These are phyloP conservation scores for Anoplolepis gracilipes DNA, from an alignment of 1,140 invertebrate genomes.

Conservation along the genomic window DNA sequence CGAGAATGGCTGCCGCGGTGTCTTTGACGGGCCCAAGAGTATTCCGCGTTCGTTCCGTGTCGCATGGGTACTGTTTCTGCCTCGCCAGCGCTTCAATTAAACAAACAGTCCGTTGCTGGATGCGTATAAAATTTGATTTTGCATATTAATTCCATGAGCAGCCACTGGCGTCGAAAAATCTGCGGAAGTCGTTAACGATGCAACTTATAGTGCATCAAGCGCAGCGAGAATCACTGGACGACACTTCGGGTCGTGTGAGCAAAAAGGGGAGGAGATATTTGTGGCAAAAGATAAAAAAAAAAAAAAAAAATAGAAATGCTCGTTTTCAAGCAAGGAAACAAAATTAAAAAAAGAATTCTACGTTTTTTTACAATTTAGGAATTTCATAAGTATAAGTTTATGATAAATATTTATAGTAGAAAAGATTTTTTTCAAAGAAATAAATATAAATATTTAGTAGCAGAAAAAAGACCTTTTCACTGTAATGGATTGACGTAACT, in stretches of 20 bases:
- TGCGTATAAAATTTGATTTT: slow-evolving; percentile 73
- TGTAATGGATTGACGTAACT: background rate
- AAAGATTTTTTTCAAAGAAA: background rate
- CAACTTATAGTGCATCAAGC: slow-evolving; percentile 17
- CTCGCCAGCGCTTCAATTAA: slow-evolving; percentile 75
- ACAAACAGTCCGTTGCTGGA: slow-evolving; percentile 69
- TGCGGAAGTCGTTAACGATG: slow-evolving; percentile 21
- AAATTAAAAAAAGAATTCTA: background rate
- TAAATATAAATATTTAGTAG: too few species aligned
- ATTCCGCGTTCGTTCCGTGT: slow-evolving; percentile 44
- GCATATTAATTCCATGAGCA: slow-evolving; percentile 65
- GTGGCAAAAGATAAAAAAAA: background rate
- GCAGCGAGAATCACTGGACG: slow-evolving; percentile 4
- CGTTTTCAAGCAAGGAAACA: background rate
- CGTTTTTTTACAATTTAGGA: too few species aligned
- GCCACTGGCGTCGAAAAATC: slow-evolving; percentile 38
- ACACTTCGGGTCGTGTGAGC: background rate
- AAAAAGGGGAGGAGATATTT: background rate
- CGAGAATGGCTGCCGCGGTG: slow-evolving; percentile 62
- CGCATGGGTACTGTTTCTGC: slow-evolving; percentile 35
- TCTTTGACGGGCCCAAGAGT: slow-evolving; percentile 70
- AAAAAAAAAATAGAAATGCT: background rate
- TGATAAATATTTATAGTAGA: slow-evolving; percentile 2
- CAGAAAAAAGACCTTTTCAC: too few species aligned
- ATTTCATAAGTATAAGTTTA: background rate